Evolutionary conservation across 2,797 vertebrate genomes (phyloP), one percentile per base, ranked within the genome.

Genomic region (Gambusia yucatana): DNA sequence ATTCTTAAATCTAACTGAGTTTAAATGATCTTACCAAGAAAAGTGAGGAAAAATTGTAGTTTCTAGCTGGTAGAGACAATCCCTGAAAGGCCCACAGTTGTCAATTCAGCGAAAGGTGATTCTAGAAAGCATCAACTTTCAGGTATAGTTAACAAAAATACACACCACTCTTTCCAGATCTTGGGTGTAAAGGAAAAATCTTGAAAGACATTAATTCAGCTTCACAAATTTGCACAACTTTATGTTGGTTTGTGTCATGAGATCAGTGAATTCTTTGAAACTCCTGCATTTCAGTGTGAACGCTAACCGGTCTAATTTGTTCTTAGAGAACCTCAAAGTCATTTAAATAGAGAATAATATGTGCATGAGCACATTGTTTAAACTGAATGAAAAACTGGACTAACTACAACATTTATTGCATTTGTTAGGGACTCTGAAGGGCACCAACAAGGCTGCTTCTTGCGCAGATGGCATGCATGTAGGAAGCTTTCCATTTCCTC

Each of bases 381-480:
- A 65, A 65, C 16, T 65, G 14, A 41, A 69, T 10, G 25, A 43
- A 47, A 69, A 73, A 79, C 4, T 47, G 2, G 25, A n/a, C 73
- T 22, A 69, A 33, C 41, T 44, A 39, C 47, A 75, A 25, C 39
- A 43, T 76, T 80, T 59, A 44, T 41, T 44, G 73, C 57, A 50
- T 70, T 55, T 59, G 69, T 77, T 75, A 46, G 33, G 75, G n/a
- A 67, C 36, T 63, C 71, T 87, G 80, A 89, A 44, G 47, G 70
- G 71, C 81, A 84, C 33, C 17, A 20, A 22, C 33, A 39, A 22
- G 8, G 63, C 20, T 41, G 84, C 76, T 73, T 84, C n/a, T 77
- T 76, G 89, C 82, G 89, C 94, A 94, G 92, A 94, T 94, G 93
- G 92, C 83, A 81, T 77, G 81, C 85, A 89, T 91, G 94, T 91